Base-by-base conservation (phyloP, 2,113 vertebrate species). In the Oncorhynchus keta region DNA sequence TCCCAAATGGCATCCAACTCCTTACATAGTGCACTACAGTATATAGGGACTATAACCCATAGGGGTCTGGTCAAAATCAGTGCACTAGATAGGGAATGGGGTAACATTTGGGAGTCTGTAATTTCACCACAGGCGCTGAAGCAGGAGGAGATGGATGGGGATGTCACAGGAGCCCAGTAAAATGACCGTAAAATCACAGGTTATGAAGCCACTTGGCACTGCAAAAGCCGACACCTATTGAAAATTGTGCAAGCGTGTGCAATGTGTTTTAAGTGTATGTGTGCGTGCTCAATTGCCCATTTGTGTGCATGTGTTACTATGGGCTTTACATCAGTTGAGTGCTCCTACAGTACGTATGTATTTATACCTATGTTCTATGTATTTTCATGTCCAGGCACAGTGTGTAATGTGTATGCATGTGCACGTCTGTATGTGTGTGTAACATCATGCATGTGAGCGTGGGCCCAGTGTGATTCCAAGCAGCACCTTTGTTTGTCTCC, bases 131-230 rank as follows among this genome's bases (percentile, higher is more conserved):
- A 79, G 85, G 14, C 84, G 87, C 86, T 61, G 20, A 20, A 88
- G 72, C 77, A 81, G 79, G 13, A 70, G 81, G 73, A 86, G 78
- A 69, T 82, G 61, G 77, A 68, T 83, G 81, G 39, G 39, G 81
- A 89, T 87, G 85, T 83, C 85, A 88, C 84, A 86, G 82, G 74
- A 77, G 84, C 74, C 11, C 68, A 64, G 79, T 78, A 86, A 87
- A 88, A 88, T 89, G 87, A 83, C 84, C 85, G 85, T 89, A 89
- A 89, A 90, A 91, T 90, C 81, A 83, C 78, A 84, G 87, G 81
- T 85, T 87, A 84, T 86, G 86, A 85, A 88, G 84, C 79, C 83
- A 87, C 79, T 87, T 84, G 72, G 48, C 73, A 81, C 75, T 69
- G 76, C 55, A 76, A 87, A 73, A 76, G 73, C 12, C n/a, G 48